Conservation (phyloP, 2,797 vertebrate genomes). For the Rhabdophis nuchalis region DNA sequence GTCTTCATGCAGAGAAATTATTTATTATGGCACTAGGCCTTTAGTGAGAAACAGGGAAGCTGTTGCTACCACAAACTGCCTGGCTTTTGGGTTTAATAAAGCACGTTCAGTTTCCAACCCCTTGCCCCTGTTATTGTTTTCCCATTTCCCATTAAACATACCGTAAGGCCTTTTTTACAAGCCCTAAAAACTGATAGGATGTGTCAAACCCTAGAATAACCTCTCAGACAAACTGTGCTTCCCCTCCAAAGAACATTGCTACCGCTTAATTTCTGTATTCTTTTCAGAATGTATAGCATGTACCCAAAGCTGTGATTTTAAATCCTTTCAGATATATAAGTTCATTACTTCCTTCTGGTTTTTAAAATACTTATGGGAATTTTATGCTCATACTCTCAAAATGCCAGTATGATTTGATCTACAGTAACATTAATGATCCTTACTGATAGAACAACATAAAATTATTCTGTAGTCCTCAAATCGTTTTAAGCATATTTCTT, state of each 20-base stretch:
- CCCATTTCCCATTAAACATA: constrained; percentile 70
- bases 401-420: not conserved
- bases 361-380: not conserved
- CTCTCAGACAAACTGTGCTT: constrained; percentile 38
- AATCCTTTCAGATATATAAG: not conserved
- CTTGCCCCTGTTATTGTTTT: constrained; percentile 70
- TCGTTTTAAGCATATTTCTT: not conserved
- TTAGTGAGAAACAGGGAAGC: constrained; percentile 78
- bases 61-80: constrained; percentile 77
- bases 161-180: constrained; percentile 72
- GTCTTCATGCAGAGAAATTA: constrained; percentile 79
- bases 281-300: not conserved
- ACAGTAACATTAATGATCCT: not conserved
- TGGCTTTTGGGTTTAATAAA: constrained; percentile 82
- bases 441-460: not conserved
- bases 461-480: not conserved
- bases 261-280: not conserved
- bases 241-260: constrained; percentile 36
- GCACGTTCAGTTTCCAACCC: constrained; percentile 72
- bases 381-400: not conserved
- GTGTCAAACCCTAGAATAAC: constrained; percentile 55
- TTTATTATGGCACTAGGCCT: constrained; percentile 85
- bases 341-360: not conserved
- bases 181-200: constrained; percentile 51
- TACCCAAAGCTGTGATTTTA: not conserved